Evolutionary conservation across 1,140 invertebrate species (phyloP).

Genomic region (Cheumatopsyche charites): DNA sequence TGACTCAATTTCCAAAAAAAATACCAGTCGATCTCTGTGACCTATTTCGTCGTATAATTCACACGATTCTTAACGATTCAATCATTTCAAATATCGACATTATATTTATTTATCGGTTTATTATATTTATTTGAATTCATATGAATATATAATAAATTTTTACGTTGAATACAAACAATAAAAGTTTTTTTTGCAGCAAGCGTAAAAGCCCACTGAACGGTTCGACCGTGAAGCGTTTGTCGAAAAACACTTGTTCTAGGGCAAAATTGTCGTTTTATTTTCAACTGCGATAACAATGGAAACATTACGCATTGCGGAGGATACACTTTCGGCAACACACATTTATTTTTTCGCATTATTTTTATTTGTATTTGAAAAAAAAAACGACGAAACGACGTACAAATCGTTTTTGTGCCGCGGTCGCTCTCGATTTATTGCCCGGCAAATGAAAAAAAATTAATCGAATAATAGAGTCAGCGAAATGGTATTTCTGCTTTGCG

Average conservation of each 20-base stretch:
- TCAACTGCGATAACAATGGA: background rate
- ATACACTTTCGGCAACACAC: background rate
- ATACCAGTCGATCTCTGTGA: too few species aligned
- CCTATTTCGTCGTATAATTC: too few species aligned
- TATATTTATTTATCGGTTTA: background rate
- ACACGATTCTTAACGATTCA: too few species aligned
- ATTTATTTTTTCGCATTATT: background rate
- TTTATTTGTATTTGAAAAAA: too few species aligned
- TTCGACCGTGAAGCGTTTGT: constrained; percentile 37
- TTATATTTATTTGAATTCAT: too few species aligned
- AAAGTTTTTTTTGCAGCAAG: too few species aligned
- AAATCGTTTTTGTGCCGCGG: background rate
- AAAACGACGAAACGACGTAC: background rate
- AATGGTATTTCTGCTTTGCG: background rate
- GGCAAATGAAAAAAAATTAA: constrained; percentile 1
- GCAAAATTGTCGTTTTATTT: constrained; percentile 4
- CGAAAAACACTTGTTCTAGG: background rate
- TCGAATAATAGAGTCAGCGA: background rate
- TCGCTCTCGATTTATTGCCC: constrained; percentile 7
- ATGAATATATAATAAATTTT: too few species aligned
- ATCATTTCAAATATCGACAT: too few species aligned
- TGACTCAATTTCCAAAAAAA: too few species aligned
- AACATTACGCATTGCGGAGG: constrained; percentile 3
- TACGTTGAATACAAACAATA: too few species aligned
- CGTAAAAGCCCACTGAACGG: constrained; percentile 7